phyloP scores from a whole-genome alignment of 1,140 invertebrate species.

The Nilaparvata lugens region DNA sequence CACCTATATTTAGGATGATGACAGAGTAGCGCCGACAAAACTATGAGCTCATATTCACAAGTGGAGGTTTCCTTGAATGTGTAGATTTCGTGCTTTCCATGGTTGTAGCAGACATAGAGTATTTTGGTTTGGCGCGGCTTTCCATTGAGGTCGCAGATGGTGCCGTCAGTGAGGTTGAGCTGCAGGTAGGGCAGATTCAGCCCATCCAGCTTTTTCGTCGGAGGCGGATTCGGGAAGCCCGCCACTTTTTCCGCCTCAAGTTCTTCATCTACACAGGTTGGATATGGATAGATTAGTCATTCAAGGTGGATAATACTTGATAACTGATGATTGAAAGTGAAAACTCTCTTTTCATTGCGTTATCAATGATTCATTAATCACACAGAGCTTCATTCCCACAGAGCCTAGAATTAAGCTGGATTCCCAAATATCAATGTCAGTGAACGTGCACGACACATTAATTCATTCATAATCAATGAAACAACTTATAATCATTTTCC shows the following conservation, averaged over 20 bases:
- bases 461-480: too few relatives aligned
- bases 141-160: conserved; percentile 78
- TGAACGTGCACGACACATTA: too few relatives aligned
- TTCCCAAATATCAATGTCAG: too few relatives aligned
- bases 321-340: neutral
- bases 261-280: conserved; percentile 19
- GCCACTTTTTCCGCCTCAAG: conserved; percentile 19
- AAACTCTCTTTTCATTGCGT: too few relatives aligned
- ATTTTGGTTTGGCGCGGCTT: conserved; percentile 70
- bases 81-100: conserved; percentile 85
- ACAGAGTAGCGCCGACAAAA: conserved; percentile 77
- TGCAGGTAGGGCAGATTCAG: conserved; percentile 74
- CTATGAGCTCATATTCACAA: conserved; percentile 88
- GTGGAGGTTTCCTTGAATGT: conserved; percentile 87
- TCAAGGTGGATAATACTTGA: too few relatives aligned
- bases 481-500: too few relatives aligned
- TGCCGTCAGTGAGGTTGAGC: conserved; percentile 67
- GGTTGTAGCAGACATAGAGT: conserved; percentile 73
- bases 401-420: too few relatives aligned
- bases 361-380: too few relatives aligned
- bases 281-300: neutral
- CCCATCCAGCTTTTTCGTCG: conserved; percentile 64
- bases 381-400: too few relatives aligned
- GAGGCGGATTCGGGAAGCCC: conserved; percentile 10
- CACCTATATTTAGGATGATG: conserved; percentile 78